A percentile compares a stretch with the other conserved stretches of the same genome.
phyloP scores from a whole-genome alignment of 2,113 vertebrate genomes.

The Oostethus manadensis region DNA sequence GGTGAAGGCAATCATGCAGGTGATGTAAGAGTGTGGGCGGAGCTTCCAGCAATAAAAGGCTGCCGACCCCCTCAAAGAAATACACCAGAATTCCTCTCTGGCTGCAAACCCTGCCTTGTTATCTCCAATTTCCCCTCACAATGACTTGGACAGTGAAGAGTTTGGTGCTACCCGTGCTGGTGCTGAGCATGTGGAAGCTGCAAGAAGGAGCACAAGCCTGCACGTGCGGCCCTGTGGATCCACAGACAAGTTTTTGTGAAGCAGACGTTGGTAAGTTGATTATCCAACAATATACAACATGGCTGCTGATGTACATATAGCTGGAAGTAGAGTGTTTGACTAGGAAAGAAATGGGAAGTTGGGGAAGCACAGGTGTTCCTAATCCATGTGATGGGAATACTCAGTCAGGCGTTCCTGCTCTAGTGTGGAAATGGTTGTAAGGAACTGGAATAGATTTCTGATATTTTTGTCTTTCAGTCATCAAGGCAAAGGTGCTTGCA shows the following conservation, averaged over 20 bases:
- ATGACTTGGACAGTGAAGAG: background rate
- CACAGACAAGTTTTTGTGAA: background rate
- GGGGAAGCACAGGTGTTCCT: no score
- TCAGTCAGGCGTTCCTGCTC: no score
- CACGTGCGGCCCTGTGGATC: background rate
- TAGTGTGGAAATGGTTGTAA: no score
- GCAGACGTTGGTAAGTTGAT: background rate
- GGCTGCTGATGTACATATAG: no score
- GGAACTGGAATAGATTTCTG: constrained; percentile 63
- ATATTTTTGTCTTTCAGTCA: constrained; percentile 69
- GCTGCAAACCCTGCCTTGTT: background rate
- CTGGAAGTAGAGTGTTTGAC: no score
- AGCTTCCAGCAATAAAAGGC: background rate
- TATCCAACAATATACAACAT: no score
- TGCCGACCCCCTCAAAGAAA: no score
- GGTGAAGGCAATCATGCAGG: no score
- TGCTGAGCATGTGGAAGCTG: background rate
- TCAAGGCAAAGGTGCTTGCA: constrained; percentile 83
- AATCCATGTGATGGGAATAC: no score
- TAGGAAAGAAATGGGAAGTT: no score
- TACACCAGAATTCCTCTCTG: background rate
- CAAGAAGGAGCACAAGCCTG: background rate
- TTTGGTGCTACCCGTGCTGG: background rate
- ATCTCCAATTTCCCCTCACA: background rate
- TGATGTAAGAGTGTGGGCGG: background rate